These are phyloP conservation scores for Chloropsis hardwickii DNA, from an alignment of 2,113 vertebrate species.

Conservation along the genomic window DNA sequence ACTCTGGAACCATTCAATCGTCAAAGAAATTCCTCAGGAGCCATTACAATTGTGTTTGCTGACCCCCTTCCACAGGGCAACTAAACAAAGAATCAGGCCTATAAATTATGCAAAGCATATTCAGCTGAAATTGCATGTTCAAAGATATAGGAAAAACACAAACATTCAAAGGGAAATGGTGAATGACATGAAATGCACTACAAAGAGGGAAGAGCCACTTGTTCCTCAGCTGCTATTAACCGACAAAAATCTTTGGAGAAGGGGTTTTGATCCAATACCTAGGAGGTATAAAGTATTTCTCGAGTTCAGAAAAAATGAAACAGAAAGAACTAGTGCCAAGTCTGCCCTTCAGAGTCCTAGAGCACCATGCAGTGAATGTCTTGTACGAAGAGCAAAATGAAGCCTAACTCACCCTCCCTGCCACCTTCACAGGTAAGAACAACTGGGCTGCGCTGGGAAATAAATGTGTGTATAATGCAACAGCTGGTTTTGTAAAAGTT, in stretches of 20 bases:
- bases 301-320: background rate
- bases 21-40: constrained; percentile 38
- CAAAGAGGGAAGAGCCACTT: background rate
- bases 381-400: background rate
- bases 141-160: background rate
- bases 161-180: background rate
- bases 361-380: background rate
- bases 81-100: constrained; percentile 7
- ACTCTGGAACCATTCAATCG: background rate
- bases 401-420: background rate
- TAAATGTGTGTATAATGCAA: background rate
- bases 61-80: background rate
- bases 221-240: background rate
- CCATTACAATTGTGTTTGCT: constrained; percentile 4
- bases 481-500: background rate
- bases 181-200: background rate
- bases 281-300: background rate
- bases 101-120: constrained; percentile 3
- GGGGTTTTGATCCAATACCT: background rate
- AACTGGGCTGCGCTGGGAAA: no score
- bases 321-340: background rate
- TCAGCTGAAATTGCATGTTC: background rate
- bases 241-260: background rate
- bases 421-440: no score
- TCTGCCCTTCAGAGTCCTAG: background rate